Conservation (phyloP, 1,140 invertebrate genomes). For the Pogonomyrmex californicus region DNA sequence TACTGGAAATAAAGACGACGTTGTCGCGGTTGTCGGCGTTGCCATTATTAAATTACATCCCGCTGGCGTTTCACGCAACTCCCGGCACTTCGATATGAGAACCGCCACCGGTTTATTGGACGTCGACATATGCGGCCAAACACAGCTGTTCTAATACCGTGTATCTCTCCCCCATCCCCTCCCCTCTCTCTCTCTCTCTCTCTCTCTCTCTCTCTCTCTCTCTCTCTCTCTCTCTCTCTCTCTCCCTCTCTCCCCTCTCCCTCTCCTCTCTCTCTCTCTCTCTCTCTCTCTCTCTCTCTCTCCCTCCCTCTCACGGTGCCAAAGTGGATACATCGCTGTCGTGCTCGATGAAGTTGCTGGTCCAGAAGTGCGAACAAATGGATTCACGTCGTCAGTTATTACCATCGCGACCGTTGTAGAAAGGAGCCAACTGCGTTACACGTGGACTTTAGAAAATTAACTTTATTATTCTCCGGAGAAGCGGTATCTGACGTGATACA, state of each 20-base stretch:
- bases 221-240: too few species aligned
- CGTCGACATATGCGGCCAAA: constrained; percentile 68
- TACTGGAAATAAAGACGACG: constrained; percentile 23
- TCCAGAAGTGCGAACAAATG: constrained; percentile 28
- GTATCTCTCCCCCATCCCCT: neutral
- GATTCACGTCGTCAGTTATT: constrained; percentile 29
- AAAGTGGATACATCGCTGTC: constrained; percentile 39
- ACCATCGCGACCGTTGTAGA: neutral
- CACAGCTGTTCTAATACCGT: constrained; percentile 66
- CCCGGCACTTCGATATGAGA: constrained; percentile 60
- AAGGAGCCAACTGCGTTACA: neutral
- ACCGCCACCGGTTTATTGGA: constrained; percentile 68
- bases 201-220: too few species aligned
- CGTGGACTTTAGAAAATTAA: constrained; percentile 12
- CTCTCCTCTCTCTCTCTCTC: neutral
- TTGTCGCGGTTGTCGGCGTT: constrained; percentile 35
- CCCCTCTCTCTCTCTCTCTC: too few species aligned
- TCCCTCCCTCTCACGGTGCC: neutral
- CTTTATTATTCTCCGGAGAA: neutral
- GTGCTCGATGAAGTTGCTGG: constrained; percentile 41
- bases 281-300: neutral
- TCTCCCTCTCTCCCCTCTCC: too few species aligned
- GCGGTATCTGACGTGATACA: neutral
- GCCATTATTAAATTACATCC: constrained; percentile 51
- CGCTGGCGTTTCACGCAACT: constrained; percentile 59